Evolutionary conservation across 2,113 vertebrate genomes (phyloP).

Genomic region (Gambusia affinis): DNA sequence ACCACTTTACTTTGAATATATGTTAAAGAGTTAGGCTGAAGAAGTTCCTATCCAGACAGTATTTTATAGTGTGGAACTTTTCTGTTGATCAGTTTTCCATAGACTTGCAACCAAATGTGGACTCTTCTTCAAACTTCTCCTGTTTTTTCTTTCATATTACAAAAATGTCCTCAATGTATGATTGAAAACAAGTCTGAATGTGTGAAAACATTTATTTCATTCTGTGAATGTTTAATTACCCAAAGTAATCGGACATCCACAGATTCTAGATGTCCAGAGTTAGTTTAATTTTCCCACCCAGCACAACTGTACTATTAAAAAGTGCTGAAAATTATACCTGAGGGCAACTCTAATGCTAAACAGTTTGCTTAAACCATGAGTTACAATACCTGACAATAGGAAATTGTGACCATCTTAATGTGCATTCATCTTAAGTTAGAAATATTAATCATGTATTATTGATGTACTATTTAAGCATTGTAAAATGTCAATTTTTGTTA

Average conservation of each 20-base stretch:
- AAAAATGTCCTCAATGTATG: background rate
- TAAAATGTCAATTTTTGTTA: background rate
- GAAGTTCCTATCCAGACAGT: conserved; percentile 43
- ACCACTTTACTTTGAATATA: conserved; percentile 7
- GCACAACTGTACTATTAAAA: background rate
- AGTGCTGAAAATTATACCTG: background rate
- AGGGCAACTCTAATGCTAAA: background rate
- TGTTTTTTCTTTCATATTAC: background rate
- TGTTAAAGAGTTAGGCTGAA: conserved; percentile 16
- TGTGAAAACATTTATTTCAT: background rate
- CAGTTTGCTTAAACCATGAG: background rate
- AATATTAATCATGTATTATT: background rate
- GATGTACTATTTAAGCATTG: background rate
- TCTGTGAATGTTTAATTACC: background rate
- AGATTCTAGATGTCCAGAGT: background rate
- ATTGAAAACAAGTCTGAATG: background rate
- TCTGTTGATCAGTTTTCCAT: background rate
- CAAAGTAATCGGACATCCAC: background rate
- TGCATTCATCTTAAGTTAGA: background rate
- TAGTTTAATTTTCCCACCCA: background rate
- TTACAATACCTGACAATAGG: background rate
- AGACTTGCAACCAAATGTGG: conserved; percentile 17
- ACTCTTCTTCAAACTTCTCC: conserved; percentile 22
- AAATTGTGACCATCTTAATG: background rate
- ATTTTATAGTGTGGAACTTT: conserved; percentile 31